Base-by-base conservation (phyloP, 2,888 invertebrate species). In the Pantelozetes paolii region DNA sequence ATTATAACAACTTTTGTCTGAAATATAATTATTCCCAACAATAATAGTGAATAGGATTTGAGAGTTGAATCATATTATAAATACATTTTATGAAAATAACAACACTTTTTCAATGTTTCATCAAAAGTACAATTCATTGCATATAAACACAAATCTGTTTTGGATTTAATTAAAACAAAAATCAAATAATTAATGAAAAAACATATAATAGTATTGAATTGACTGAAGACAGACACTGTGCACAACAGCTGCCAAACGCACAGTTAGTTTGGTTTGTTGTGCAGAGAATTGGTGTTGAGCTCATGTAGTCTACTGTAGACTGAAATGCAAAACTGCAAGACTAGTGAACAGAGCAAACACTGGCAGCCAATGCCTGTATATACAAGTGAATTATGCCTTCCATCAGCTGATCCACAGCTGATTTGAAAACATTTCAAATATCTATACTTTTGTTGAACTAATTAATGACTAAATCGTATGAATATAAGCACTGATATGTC, bases 391-490 rank as follows among this genome's bases (percentile, higher is more conserved):
- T 69, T 64, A 40, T 62, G 62, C 32, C 36, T 62, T 62, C 20
- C 69, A 69, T 69, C 69, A 69, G 69, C 69, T 69, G 69, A 69
- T 69, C 40, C 18, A 69, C 69, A 69, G 69, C 69, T 69, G 69
- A 69, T 69, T 69, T 69, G 20, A 13, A 42, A 26, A 69, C 45
- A 23, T 42, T 26, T 69, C 26, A 36, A 42, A 32, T 62, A 30
- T 42, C 45, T 28, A 69, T 69, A 6, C 9, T 69, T 64, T 69
- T 67, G 67, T 42, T 45, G 69, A 26, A 45, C 69, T 42, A 69
- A 42, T 69, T 69, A 26, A 9, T 2, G 28, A 23, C 20, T 45
- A 45, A 20, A 64, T 64, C 13, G 23, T 54, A 28, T 2, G 5
- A 20, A 40, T 26, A 23, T n/a, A 28, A 15, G 57, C 23, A 57